These are phyloP conservation scores for Iselma pallidipennis DNA, from an alignment of 2,888 invertebrate species.

Conservation along the genomic window DNA sequence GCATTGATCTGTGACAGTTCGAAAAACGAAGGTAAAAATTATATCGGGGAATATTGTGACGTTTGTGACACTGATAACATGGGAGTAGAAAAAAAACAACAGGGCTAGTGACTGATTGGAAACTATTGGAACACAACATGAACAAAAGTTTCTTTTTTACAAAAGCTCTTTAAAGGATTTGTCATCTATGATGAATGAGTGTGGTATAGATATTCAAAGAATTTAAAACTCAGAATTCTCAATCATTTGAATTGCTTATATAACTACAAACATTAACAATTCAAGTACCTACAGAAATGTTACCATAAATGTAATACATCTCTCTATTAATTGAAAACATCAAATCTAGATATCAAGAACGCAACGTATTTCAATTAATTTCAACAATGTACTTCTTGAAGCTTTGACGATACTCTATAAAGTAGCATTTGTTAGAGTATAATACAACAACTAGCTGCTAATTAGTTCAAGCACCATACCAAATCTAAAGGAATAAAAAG, in stretches of 20 bases:
- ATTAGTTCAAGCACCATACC: neutral
- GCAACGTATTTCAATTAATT: neutral
- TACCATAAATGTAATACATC: too few species aligned
- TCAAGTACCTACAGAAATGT: neutral
- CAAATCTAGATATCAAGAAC: neutral
- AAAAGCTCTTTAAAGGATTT: neutral
- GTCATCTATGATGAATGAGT: neutral
- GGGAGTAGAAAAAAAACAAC: neutral
- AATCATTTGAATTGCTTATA: neutral
- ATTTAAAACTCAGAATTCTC: too few species aligned
- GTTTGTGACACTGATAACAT: neutral
- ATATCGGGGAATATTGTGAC: neutral
- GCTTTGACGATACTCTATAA: neutral
- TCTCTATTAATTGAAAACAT: neutral
- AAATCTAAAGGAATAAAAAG: neutral
- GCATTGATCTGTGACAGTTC: constrained; percentile 39
- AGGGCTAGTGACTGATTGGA: neutral
- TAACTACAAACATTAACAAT: neutral
- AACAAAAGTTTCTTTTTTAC: neutral
- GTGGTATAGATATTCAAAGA: neutral
- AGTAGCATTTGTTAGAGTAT: neutral
- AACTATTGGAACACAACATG: neutral
- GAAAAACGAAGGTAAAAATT: neutral
- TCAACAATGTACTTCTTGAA: neutral
- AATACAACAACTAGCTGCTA: neutral